phyloP scores from a whole-genome alignment of 2,888 invertebrate genomes.

The Sphinx pinastri region DNA sequence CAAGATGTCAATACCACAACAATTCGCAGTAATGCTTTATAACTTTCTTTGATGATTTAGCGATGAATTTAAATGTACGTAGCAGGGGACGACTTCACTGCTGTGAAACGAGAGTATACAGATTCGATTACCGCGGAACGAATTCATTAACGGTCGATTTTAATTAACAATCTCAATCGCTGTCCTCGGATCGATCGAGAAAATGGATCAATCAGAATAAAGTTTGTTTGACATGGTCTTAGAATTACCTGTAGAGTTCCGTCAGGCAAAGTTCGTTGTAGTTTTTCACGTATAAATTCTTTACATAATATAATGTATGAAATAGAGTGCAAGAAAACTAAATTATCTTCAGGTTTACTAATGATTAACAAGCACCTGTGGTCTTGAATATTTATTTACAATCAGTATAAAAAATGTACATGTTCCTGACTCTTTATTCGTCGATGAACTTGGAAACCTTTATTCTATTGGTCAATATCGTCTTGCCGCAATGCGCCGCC shows the following conservation, averaged over 20 bases:
- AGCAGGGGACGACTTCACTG: no score
- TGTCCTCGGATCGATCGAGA: no score
- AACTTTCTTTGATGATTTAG: no score
- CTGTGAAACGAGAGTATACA: no score
- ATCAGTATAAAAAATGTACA: conserved; percentile 26
- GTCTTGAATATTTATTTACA: background rate
- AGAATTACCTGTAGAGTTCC: no score
- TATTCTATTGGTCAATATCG: conserved; percentile 36
- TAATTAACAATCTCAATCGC: no score
- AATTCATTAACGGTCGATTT: no score
- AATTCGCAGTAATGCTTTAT: background rate
- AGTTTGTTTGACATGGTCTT: no score
- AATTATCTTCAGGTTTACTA: background rate
- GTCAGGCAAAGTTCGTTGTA: no score
- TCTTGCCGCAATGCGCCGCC: conserved; percentile 50
- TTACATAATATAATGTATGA: background rate
- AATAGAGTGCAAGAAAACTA: background rate
- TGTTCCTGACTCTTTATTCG: conserved; percentile 33
- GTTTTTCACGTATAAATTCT: background rate
- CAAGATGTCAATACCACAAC: background rate
- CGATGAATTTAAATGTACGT: no score
- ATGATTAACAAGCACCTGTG: background rate
- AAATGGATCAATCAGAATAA: no score
- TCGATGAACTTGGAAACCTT: conserved; percentile 36
- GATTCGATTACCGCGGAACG: no score